These are phyloP conservation scores for Xiphias gladius DNA, from an alignment of 2,113 vertebrate genomes.

Conservation along the genomic window DNA sequence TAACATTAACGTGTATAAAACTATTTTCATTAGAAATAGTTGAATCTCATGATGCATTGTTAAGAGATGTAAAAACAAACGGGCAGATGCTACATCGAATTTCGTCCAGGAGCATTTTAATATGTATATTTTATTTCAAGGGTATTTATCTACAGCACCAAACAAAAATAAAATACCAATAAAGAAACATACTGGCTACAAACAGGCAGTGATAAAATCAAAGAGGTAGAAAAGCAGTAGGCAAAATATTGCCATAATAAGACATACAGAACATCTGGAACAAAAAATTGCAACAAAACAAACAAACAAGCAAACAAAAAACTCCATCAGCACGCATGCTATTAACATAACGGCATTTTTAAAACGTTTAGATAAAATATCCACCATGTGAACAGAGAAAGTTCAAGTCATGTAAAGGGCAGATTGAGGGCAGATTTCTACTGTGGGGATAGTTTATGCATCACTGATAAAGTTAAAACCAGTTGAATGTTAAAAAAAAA, in stretches of 20 bases:
- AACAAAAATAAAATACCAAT: constrained; percentile 17
- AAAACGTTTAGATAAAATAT: constrained; percentile 4
- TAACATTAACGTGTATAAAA: constrained; percentile 8
- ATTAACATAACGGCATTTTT: constrained; percentile 8
- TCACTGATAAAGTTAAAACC: constrained; percentile 5
- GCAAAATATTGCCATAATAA: constrained; percentile 16
- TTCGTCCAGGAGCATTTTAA: constrained; percentile 42
- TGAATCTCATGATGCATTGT: background rate
- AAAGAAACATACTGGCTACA: background rate
- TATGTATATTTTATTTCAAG: constrained; percentile 44
- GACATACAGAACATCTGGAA: constrained; percentile 12
- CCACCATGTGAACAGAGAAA: background rate
- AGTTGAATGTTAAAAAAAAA: too few species aligned
- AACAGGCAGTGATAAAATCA: constrained; percentile 10
- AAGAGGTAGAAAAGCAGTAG: background rate
- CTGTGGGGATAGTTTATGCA: background rate
- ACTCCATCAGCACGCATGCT: background rate
- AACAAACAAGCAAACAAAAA: constrained; percentile 16
- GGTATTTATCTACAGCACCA: constrained; percentile 8
- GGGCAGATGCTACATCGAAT: constrained; percentile 13
- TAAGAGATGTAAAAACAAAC: constrained; percentile 8
- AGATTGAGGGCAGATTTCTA: constrained; percentile 8
- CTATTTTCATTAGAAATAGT: constrained; percentile 38
- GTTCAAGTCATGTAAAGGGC: background rate
- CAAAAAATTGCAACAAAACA: background rate